phyloP scores from a whole-genome alignment of 2,797 vertebrate genomes.

The Manis pentadactyla region DNA sequence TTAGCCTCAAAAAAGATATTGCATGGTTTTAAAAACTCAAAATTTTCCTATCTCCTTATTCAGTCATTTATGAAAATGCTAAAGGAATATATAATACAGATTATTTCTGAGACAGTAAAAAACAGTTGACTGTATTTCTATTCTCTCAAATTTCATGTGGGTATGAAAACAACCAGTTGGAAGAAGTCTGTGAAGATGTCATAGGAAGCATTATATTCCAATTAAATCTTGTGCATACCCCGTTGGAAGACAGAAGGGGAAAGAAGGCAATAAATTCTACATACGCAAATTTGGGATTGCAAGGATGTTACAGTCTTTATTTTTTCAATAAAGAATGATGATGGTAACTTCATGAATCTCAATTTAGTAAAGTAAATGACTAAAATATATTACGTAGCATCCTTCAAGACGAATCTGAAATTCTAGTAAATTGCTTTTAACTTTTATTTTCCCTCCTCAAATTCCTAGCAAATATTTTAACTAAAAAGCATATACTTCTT shows the following conservation, averaged over 20 bases:
- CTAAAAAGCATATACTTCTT: neutral
- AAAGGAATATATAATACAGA: neutral
- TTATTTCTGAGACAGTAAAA: neutral
- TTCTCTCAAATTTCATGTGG: neutral
- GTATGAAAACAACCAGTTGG: neutral
- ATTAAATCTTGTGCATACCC: neutral
- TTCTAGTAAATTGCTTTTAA: neutral
- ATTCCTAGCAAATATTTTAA: neutral
- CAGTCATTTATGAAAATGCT: conserved; percentile 13
- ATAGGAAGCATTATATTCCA: neutral
- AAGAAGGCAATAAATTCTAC: neutral
- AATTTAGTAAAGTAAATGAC: neutral
- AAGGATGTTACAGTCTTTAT: neutral
- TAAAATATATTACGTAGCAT: neutral
- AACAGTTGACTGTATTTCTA: neutral
- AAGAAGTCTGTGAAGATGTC: neutral
- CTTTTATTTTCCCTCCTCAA: neutral
- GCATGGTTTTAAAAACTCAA: neutral
- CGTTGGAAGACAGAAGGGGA: neutral
- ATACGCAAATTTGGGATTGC: neutral
- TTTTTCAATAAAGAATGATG: neutral
- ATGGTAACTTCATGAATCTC: neutral
- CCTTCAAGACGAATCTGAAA: neutral
- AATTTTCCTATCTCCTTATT: neutral
- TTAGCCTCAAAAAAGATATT: neutral